Evolutionary conservation across 1,140 invertebrate species (phyloP).

Genomic region (Nephotettix cincticeps): DNA sequence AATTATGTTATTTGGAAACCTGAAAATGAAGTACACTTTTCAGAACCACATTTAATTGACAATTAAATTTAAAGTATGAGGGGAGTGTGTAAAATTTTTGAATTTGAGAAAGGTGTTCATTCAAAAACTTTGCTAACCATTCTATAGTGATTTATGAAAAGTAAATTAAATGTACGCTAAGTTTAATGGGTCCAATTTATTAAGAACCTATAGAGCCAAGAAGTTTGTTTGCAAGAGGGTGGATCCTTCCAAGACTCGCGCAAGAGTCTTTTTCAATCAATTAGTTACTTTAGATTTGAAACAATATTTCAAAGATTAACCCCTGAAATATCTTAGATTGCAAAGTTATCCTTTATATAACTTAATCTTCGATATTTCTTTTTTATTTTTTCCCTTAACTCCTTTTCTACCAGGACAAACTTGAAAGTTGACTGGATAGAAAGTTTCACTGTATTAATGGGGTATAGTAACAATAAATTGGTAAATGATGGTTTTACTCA

Average conservation of each 20-base stretch:
- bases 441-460: background rate
- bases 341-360: background rate
- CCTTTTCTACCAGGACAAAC: background rate
- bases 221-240: constrained; percentile 16
- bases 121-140: background rate
- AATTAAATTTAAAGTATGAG: background rate
- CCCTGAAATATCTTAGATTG: background rate
- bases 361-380: background rate
- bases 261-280: constrained; percentile 26
- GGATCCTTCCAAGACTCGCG: background rate
- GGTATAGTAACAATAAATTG: background rate
- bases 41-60: background rate
- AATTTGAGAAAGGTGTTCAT: background rate
- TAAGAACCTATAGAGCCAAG: background rate
- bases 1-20: background rate
- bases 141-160: background rate
- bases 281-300: constrained; percentile 18
- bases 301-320: constrained; percentile 25
- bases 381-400: background rate
- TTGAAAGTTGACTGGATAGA: background rate
- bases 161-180: background rate
- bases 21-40: background rate
- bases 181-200: constrained; percentile 19
- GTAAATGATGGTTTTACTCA: no score
- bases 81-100: background rate